Evolutionary conservation across 1,140 invertebrate genomes (phyloP).

Genomic region (Drosophila nebulosa): DNA sequence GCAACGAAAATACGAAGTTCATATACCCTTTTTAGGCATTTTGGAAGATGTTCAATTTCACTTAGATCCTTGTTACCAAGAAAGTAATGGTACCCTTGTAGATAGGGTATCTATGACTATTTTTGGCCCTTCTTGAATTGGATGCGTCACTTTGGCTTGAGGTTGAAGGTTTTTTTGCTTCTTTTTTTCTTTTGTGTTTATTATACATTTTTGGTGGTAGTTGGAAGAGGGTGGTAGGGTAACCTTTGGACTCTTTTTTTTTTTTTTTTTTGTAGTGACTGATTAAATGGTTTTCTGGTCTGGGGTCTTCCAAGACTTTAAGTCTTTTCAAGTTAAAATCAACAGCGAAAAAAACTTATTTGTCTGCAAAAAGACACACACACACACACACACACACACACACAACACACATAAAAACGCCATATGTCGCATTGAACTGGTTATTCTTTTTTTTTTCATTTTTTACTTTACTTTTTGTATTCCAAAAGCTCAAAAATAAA

Average conservation of each 20-base stretch:
- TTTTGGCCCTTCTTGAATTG: background rate
- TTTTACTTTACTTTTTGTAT: no score
- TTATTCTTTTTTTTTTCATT: background rate
- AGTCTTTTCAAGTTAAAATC: conserved; percentile 3
- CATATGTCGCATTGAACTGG: conserved; percentile 13
- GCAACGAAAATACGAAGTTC: background rate
- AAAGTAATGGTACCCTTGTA: no score
- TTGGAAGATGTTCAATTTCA: background rate
- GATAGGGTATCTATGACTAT: background rate
- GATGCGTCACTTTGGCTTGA: conserved; percentile 1
- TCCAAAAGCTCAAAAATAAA: conserved; percentile 2
- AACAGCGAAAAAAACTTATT: background rate
- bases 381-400: background rate
- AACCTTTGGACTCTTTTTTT: conserved; percentile 1
- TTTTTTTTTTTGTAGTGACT: background rate
- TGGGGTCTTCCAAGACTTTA: background rate
- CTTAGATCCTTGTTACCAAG: no score
- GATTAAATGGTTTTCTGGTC: background rate
- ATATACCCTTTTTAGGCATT: background rate
- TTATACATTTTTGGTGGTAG: background rate
- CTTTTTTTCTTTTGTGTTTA: background rate
- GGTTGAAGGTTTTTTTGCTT: background rate
- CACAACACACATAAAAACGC: no score
- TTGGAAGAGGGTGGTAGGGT: no score
- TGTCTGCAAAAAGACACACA: conserved; percentile 1